These are phyloP conservation scores for human DNA, from an alignment of 2,113 vertebrate genomes.

Conservation along the genomic window GRCh38 chr11:120163001-120163500, in stretches of 20 bases:
- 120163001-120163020: constrained; percentile 31
- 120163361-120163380: too few relatives aligned
- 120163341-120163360: background rate
- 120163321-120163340: background rate
- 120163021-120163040: constrained; percentile 6
- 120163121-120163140: background rate
- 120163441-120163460: background rate
- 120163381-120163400: background rate
- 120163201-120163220: background rate
- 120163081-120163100: constrained; percentile 7
- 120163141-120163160: background rate
- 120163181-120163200: background rate
- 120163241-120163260: background rate
- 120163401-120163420: background rate
- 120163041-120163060: background rate
- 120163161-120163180: background rate
- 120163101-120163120: constrained; percentile 30
- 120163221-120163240: background rate
- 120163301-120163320: background rate
- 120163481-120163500: background rate
- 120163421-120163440: background rate
- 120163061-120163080: constrained; percentile 30
- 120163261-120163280: background rate
- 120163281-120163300: background rate
- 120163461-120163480: background rate